Base-by-base conservation (phyloP, 1,140 invertebrate genomes). In the Drosophila athabasca region DNA sequence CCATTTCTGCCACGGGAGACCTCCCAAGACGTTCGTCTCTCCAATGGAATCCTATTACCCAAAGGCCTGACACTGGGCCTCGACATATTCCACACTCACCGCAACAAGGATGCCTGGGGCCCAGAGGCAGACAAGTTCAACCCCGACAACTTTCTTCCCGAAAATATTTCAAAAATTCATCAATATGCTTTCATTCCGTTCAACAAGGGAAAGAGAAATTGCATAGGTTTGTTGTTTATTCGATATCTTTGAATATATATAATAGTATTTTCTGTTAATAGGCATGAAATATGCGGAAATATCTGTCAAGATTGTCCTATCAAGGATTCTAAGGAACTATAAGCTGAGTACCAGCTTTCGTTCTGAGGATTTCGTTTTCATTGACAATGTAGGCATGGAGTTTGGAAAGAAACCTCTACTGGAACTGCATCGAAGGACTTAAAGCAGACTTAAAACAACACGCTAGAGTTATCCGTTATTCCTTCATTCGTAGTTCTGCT, bases 151-250 rank as follows among this genome's bases (percentile, higher is more conserved):
- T 92, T 91, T 59, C 55, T 84, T 9, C 72, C 78, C 0, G 70
- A 76, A 8, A 89, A 78, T 35, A 26, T 85, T 0, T 54, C 31
- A 1, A 62, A 74, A 5, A 82, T 60, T 26, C 76, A 90, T 73
- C 70, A 84, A 0, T 92, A 76, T 49, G 71, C 79, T 2, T 92
- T 69, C 41, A 73, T 92, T 51, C 90, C 91, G 0, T 92, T 92
- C 54, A 53, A 73, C 0, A 84, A 78, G 44, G 91, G 90, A 11
- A 67, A 59, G n/a, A 49, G 69, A 46, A 70, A 48, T 8, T 72
- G 91, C 54, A 76, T 91, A 44, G 91, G 91, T 85, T 54, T 11
- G 59, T 43, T 13, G 17, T 3, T 6, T 22, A 13, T 1, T 26
- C 48, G 11, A 7, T 2, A 7, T 60, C 13, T 22, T 53, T 15